Evolutionary conservation across 2,888 invertebrate genomes (phyloP), one percentile per base, ranked within the genome.

Genomic region (Phyllotreta striolata): DNA sequence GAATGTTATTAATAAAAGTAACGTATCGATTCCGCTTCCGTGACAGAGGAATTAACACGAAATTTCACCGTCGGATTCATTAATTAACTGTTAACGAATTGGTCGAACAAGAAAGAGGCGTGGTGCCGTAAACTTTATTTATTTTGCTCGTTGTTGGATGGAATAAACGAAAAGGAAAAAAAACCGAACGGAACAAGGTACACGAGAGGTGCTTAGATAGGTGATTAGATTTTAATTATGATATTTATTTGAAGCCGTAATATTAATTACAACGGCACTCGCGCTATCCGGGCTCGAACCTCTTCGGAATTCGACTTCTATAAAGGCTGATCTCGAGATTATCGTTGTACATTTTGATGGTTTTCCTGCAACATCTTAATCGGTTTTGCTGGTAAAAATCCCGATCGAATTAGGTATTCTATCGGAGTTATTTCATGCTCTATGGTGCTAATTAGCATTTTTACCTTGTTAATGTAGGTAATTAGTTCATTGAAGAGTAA

Each of bases 151-250:
- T 35, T 12, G 38, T 34, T 34, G 9, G 40, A 14, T 37, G 40
- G 51, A 59, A 51, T 34, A 55, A 55, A 41, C 10, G n/a, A 41
- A 40, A 35, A 13, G 7, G 46, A 34, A 57, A 59, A 35, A 51
- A 40, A 51, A 58, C 24, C n/a, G 10, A 55, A 10, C 10, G 35
- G 44, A 41, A 58, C 38, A 12, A 59, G 51, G 51, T 24, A 10
- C 49, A 41, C 13, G 41, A 59, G 51, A 59, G 43, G 51, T 59
- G 59, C 51, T 59, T 59, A 51, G 59, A 59, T 41, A 57, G 51
- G 51, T 57, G 58, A 58, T 63, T 58, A 63, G 63, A 63, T 63
- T 63, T 63, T 63, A 63, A 63, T 63, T 63, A 63, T 47, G 63
- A 63, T 63, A 63, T 58, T 63, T 63, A 59, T 54, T 51, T 54